Evolutionary conservation across 2,888 invertebrate species (phyloP).

Genomic region (Nowickia ferox): DNA sequence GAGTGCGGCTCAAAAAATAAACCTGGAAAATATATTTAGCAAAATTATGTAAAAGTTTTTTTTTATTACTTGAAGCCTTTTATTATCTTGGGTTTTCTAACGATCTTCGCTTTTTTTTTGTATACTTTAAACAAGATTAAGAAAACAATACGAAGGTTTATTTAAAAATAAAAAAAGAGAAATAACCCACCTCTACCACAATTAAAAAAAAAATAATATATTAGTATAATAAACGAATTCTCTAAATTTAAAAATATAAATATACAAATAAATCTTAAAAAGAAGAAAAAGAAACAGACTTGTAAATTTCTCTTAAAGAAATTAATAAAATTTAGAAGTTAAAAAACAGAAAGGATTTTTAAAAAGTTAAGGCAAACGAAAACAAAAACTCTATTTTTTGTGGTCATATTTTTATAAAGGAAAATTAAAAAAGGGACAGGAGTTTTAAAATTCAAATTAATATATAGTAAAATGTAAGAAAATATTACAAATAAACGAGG

Average conservation of each 20-base stretch:
- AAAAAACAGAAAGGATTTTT: slow-evolving; percentile 49
- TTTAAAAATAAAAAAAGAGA: slow-evolving; percentile 74
- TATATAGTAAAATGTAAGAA: slow-evolving; percentile 20
- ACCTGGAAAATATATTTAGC: neutral
- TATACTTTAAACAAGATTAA: slow-evolving; percentile 5
- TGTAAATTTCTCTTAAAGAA: slow-evolving; percentile 44
- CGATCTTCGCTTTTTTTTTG: slow-evolving; percentile 76
- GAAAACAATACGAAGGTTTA: slow-evolving; percentile 66
- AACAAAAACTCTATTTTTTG: slow-evolving; percentile 64
- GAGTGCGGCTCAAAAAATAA: too few relatives aligned
- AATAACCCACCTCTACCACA: slow-evolving; percentile 81
- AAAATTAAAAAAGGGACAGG: slow-evolving; percentile 13
- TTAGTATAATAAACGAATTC: slow-evolving; percentile 31
- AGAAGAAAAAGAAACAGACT: slow-evolving; percentile 5
- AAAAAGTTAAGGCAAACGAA: slow-evolving; percentile 14
- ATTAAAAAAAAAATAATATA: slow-evolving; percentile 72
- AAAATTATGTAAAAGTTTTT: neutral
- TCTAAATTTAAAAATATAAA: slow-evolving; percentile 41
- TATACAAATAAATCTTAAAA: neutral
- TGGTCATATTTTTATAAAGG: slow-evolving; percentile 67
- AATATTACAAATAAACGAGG: slow-evolving; percentile 25
- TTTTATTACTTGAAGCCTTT: neutral
- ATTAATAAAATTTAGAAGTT: slow-evolving; percentile 17
- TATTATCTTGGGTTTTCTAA: slow-evolving; percentile 27
- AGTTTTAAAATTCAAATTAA: slow-evolving; percentile 44